Conservation (phyloP, 2,888 invertebrate species). For the Drosophila maculinotata region DNA sequence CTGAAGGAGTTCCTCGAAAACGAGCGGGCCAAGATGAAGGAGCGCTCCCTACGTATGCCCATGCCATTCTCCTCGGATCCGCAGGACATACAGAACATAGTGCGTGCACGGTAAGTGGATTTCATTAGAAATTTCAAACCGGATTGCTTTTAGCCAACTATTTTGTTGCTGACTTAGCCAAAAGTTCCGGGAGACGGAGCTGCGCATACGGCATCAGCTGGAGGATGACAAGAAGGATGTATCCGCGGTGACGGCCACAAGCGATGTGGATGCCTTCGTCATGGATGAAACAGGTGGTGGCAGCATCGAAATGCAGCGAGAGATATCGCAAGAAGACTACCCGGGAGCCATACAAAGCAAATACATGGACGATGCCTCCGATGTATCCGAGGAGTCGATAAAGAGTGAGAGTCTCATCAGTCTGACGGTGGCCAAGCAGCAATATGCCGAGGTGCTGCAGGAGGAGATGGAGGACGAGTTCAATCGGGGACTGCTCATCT, state of each 20-base stretch:
- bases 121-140: not conserved
- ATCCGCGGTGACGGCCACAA: slow-evolving; percentile 13
- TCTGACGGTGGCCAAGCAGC: slow-evolving; percentile 70
- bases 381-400: slow-evolving; percentile 68
- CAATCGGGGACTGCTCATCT: slow-evolving; percentile 85
- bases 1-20: slow-evolving; percentile 82
- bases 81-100: slow-evolving; percentile 80
- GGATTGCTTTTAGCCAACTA: too few relatives aligned
- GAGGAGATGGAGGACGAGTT: slow-evolving; percentile 80
- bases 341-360: slow-evolving; percentile 49
- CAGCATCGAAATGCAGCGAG: slow-evolving; percentile 45
- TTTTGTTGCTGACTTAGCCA: slow-evolving; percentile 60
- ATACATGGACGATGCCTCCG: slow-evolving; percentile 77
- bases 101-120: slow-evolving; percentile 79
- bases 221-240: slow-evolving; percentile 66
- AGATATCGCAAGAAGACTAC: slow-evolving; percentile 46
- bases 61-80: slow-evolving; percentile 81
- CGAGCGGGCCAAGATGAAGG: slow-evolving; percentile 82
- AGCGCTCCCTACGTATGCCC: slow-evolving; percentile 75
- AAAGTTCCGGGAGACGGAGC: slow-evolving; percentile 82
- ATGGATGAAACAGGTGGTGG: slow-evolving; percentile 47
- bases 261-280: slow-evolving; percentile 15
- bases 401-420: slow-evolving; percentile 73
- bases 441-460: slow-evolving; percentile 75
- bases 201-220: slow-evolving; percentile 76